Evolutionary conservation across 2,888 invertebrate genomes (phyloP).

Genomic region (Amiota communis): DNA sequence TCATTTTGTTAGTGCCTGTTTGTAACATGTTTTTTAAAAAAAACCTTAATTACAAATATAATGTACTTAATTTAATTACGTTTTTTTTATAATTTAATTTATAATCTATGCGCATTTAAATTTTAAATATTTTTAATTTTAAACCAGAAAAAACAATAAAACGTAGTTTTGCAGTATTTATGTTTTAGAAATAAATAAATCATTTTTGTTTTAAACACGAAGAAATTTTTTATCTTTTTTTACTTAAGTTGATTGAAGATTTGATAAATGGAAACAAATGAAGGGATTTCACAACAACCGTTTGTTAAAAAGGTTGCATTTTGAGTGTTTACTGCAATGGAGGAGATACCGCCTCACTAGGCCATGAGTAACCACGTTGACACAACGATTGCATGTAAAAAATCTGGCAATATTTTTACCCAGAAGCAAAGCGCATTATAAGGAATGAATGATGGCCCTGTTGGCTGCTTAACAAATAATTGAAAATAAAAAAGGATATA

Average conservation of each 20-base stretch:
- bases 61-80: constrained; percentile 11
- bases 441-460: too few species aligned
- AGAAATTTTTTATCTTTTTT: neutral
- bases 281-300: too few species aligned
- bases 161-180: constrained; percentile 26
- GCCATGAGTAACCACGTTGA: too few species aligned
- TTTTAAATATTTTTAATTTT: constrained; percentile 12
- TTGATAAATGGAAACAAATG: too few species aligned
- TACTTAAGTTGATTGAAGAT: neutral
- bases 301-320: too few species aligned
- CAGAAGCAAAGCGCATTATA: too few species aligned
- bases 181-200: constrained; percentile 16
- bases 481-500: too few species aligned
- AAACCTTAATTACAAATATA: neutral
- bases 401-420: too few species aligned
- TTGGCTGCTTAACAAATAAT: too few species aligned
- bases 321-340: too few species aligned
- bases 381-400: too few species aligned
- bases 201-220: neutral
- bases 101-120: constrained; percentile 19
- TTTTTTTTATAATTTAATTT: constrained; percentile 8
- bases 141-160: neutral
- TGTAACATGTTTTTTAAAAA: neutral
- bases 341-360: too few species aligned
- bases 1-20: constrained; percentile 43